Evolutionary conservation across 2,797 vertebrate genomes (phyloP).

Genomic region (Neomorphus geoffroyi): DNA sequence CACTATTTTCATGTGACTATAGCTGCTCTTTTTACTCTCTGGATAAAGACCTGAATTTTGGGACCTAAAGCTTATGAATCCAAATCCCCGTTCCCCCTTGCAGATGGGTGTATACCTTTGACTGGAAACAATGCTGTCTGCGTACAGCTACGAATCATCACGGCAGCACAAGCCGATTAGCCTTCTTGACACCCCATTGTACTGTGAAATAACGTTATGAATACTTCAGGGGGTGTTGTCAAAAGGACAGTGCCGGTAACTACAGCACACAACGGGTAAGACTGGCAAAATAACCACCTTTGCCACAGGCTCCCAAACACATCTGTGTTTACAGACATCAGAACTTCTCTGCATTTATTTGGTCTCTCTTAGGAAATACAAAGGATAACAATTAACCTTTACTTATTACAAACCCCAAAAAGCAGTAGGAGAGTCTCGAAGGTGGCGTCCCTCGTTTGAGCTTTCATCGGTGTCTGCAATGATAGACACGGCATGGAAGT

Average conservation of each 20-base stretch:
- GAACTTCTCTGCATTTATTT: not conserved
- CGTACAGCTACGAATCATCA: slow-evolving; percentile 25
- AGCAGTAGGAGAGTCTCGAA: not conserved
- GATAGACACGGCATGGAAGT: not conserved
- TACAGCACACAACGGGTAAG: not conserved
- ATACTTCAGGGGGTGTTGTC: slow-evolving; percentile 32
- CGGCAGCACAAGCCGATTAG: slow-evolving; percentile 61
- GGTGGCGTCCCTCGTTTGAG: slow-evolving; percentile 1
- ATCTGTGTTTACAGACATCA: slow-evolving; percentile 12
- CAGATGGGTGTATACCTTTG: not conserved
- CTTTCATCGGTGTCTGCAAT: not conserved
- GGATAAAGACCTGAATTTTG: not conserved
- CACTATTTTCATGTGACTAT: not conserved
- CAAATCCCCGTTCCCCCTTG: slow-evolving; percentile 17
- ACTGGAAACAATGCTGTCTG: slow-evolving; percentile 31
- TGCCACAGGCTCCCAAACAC: not conserved
- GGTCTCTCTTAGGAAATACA: not conserved
- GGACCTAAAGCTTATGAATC: slow-evolving; percentile 33
- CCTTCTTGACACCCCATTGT: slow-evolving; percentile 3
- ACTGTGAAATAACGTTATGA: slow-evolving; percentile 50
- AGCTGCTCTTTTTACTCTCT: slow-evolving; percentile 23
- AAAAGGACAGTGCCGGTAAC: not conserved
- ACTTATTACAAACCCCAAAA: slow-evolving; percentile 6
- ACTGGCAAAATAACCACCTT: slow-evolving; percentile 32
- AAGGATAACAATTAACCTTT: slow-evolving; percentile 52